A percentile compares a stretch with the other conserved stretches of the same genome.
Evolutionary conservation across 2,113 vertebrate species (phyloP).

Genomic region (Petrocephalus microphthalmus): DNA sequence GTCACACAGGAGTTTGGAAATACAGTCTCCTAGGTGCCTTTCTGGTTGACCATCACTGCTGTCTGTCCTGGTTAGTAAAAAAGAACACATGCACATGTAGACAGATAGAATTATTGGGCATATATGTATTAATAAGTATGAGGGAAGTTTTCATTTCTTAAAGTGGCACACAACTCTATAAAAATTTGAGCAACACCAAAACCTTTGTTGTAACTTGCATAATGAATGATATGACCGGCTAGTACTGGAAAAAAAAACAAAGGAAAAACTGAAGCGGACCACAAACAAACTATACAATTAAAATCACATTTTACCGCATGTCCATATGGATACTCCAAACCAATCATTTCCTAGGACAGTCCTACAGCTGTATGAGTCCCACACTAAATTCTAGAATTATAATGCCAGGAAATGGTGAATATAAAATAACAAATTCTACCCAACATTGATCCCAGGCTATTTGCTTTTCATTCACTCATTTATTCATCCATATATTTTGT

Average conservation of each 20-base stretch:
- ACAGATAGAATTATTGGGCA: background rate
- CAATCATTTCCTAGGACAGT: background rate
- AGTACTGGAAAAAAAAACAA: background rate
- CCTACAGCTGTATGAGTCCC: background rate
- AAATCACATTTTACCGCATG: background rate
- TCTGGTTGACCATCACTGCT: background rate
- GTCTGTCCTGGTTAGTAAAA: background rate
- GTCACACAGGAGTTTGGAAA: background rate
- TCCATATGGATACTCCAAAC: background rate
- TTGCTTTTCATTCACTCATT: background rate
- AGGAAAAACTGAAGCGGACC: background rate
- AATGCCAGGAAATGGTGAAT: background rate
- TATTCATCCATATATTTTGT: background rate
- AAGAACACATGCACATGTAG: background rate
- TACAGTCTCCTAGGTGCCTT: background rate
- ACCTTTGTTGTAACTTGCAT: background rate
- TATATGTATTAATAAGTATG: background rate
- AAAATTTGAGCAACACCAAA: background rate
- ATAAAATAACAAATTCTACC: background rate
- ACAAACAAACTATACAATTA: background rate
- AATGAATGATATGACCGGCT: background rate
- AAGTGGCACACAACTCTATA: background rate
- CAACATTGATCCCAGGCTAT: background rate
- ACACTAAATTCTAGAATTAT: background rate
- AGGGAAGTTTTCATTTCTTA: background rate